Evolutionary conservation across 2,797 vertebrate genomes (phyloP).

Genomic region (Galaxias olidus): DNA sequence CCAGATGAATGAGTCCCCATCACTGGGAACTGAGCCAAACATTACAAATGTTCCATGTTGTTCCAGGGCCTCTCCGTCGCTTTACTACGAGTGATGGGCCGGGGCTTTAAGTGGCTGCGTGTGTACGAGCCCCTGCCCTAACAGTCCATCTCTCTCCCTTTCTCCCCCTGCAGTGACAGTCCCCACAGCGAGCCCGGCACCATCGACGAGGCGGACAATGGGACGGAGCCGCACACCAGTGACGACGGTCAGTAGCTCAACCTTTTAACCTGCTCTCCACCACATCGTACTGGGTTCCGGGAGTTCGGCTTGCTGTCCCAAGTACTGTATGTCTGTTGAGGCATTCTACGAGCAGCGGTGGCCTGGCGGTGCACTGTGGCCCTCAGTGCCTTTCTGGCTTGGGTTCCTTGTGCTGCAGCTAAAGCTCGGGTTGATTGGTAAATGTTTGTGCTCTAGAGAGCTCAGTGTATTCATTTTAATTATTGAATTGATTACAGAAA

Average conservation of each 20-base stretch:
- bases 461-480: too few species aligned
- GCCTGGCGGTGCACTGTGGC: background rate
- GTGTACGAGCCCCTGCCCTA: background rate
- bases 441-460: too few species aligned
- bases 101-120: background rate
- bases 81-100: background rate
- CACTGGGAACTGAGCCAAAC: background rate
- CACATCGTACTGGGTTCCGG: background rate
- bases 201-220: slow-evolving; percentile 93
- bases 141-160: background rate
- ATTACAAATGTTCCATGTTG: background rate
- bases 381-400: background rate
- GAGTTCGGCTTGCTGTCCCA: too few species aligned
- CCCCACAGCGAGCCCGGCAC: slow-evolving; percentile 97
- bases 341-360: background rate
- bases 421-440: background rate
- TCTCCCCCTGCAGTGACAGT: slow-evolving; percentile 82
- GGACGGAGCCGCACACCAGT: slow-evolving; percentile 95
- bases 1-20: background rate
- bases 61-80: background rate
- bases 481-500: too few species aligned
- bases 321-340: too few species aligned
- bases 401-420: slow-evolving; percentile 5
- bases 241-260: slow-evolving; percentile 87
- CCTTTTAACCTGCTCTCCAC: background rate